A percentile compares a stretch with the other conserved stretches of the same genome.
Evolutionary conservation across 2,113 vertebrate genomes (phyloP).

Genomic region (Psophia crepitans): DNA sequence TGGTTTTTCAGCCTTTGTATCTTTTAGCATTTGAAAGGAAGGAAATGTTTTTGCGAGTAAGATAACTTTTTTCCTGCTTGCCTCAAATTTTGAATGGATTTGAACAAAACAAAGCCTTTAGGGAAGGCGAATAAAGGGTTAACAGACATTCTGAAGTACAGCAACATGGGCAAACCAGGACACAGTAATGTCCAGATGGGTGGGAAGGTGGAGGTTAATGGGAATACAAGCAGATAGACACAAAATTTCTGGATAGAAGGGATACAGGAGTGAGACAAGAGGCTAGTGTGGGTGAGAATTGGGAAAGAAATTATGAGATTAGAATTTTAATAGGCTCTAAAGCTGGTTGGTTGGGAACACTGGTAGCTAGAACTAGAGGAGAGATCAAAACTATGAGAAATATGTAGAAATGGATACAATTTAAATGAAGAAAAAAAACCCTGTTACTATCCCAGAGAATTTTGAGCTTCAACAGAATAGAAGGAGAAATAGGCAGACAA

Average conservation of each 20-base stretch:
- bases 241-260: not conserved
- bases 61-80: not conserved
- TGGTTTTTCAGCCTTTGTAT: not conserved
- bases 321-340: not conserved
- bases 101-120: not conserved
- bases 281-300: not conserved
- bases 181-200: fast-evolving
- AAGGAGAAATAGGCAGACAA: not conserved
- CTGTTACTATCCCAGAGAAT: not conserved
- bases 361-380: not conserved
- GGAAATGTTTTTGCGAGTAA: not conserved
- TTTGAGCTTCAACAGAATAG: not conserved
- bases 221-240: not conserved
- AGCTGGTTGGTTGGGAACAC: not conserved
- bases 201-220: not conserved
- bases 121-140: fast-evolving
- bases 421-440: not conserved
- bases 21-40: not conserved
- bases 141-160: not conserved
- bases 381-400: not conserved
- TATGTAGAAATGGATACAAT: not conserved
- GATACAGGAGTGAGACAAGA: not conserved
- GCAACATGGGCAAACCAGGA: not conserved
- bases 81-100: not conserved
- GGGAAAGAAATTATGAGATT: not conserved